These are phyloP conservation scores for Diadophis punctatus DNA, from an alignment of 2,113 vertebrate species.

Conservation along the genomic window DNA sequence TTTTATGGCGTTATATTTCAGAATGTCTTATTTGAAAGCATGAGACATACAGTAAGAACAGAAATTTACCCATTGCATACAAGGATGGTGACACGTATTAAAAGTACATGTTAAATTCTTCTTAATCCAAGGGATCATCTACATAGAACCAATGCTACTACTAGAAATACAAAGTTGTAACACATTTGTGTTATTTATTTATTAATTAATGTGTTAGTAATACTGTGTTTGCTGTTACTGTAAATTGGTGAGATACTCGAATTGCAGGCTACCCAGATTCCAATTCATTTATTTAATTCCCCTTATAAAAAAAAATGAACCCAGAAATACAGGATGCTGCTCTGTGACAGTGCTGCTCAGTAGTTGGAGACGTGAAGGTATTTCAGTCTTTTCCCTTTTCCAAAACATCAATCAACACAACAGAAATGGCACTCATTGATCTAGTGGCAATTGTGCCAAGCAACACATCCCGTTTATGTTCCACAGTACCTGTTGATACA, in stretches of 20 bases:
- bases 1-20: background rate
- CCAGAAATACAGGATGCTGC: background rate
- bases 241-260: background rate
- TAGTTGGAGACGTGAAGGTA: background rate
- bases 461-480: background rate
- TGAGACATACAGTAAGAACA: background rate
- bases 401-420: background rate
- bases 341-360: background rate
- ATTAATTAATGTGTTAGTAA: background rate
- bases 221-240: background rate
- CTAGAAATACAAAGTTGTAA: conserved; percentile 10
- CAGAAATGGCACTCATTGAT: background rate
- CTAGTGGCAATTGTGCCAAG: background rate
- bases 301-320: background rate
- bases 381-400: background rate
- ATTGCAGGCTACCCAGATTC: background rate
- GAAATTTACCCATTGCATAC: background rate
- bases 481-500: background rate
- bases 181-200: rapidly evolving
- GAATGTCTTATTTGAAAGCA: background rate
- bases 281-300: conserved; percentile 6
- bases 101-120: background rate
- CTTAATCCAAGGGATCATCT: conserved; percentile 6
- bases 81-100: background rate
- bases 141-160: background rate